phyloP scores from a whole-genome alignment of 2,797 vertebrate genomes.

The Pipistrellus nathusii region DNA sequence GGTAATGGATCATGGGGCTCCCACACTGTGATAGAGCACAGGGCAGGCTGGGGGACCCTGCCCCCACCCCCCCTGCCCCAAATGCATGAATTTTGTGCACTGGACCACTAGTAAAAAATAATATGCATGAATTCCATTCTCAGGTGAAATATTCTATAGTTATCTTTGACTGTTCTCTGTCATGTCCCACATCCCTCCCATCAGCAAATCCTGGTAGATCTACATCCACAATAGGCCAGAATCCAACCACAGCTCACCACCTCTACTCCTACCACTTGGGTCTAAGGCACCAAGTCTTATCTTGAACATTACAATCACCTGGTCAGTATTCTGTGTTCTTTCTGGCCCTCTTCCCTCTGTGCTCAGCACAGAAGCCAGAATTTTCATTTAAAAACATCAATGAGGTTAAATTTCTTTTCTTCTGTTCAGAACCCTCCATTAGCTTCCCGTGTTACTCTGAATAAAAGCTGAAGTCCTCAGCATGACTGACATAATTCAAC shows the following conservation, averaged over 20 bases:
- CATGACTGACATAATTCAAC: neutral
- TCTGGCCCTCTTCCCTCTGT: neutral
- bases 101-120: neutral
- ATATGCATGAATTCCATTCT: neutral
- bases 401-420: neutral
- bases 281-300: neutral
- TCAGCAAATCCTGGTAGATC: neutral
- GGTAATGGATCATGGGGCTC: too few relatives aligned
- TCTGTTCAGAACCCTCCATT: neutral
- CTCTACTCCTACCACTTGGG: neutral
- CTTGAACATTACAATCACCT: neutral
- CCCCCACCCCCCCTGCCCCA: too few relatives aligned
- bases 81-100: too few relatives aligned
- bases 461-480: neutral
- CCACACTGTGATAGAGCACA: too few relatives aligned
- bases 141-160: neutral
- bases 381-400: neutral
- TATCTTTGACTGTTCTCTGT: neutral
- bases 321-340: accelerated
- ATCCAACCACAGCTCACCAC: neutral
- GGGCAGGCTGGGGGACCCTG: too few relatives aligned
- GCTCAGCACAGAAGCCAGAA: neutral
- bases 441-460: neutral
- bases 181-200: neutral
- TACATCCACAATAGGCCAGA: neutral